Base-by-base conservation (phyloP, 2,113 vertebrate species). In the Chaetodon auriga region DNA sequence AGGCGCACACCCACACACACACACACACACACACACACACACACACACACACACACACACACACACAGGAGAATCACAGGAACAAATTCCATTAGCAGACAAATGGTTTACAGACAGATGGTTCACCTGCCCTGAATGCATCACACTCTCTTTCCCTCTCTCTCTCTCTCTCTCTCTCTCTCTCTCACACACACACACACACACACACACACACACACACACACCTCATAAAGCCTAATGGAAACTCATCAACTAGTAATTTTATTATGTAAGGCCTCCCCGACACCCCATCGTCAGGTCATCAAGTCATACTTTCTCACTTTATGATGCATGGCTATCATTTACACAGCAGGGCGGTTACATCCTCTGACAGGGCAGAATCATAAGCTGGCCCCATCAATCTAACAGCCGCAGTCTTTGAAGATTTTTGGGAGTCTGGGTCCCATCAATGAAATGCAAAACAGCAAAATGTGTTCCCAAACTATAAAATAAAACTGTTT, bases 41-140 rank as follows among this genome's bases (percentile, higher is more conserved):
- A 68, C 75, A 57, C 68, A 55, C 36, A 62, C 55, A 61, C 48
- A n/a, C 38, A 54, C 48, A 74, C 2, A 64, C 38, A 62, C 36
- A 72, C 21, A 84, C 58, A 73, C 8, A 68, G 72, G 62, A 77
- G 58, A 78, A 69, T 64, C 66, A 76, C 58, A 21, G 63, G 54
- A 69, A 82, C 82, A 91, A 88, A 93, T 92, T 92, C 78, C 86
- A 95, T 95, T 92, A 92, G 87, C 75, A 82, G 81, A 82, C 82
- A 58, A 83, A 68, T 75, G 87, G 84, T 94, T 94, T 92, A 90
- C 66, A 66, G 87, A 85, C 91, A 93, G 91, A 94, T 93, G 91
- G 90, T 93, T 92, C 90, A 89, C 87, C 87, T 91, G 75, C 69
- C 76, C 30, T 30, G 30, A 30, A 30, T 30, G 30, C 30, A 30